Percentiles rank a stretch among this genome's conserved stretches.
These are phyloP conservation scores for Aspidiotus rigidus DNA, from an alignment of 2,888 invertebrate genomes.

Conservation along the genomic window DNA sequence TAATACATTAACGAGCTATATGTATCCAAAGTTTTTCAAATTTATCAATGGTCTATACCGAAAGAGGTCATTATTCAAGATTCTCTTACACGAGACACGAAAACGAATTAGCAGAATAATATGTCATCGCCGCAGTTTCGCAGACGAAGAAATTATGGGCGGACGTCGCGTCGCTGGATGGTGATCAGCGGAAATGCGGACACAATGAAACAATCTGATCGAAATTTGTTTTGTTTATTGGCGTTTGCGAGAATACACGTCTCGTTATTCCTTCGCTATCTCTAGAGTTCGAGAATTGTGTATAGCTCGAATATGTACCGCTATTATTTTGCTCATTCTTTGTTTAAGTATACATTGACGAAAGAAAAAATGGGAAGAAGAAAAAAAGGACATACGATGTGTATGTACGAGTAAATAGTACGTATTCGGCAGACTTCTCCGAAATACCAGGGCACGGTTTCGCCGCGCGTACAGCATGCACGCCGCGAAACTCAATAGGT, in stretches of 20 bases:
- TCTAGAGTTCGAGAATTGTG: not conserved
- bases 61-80: no score
- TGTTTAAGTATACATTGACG: no score
- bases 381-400: no score
- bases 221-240: conserved; percentile 26
- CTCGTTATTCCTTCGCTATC: not conserved
- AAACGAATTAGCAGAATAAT: no score
- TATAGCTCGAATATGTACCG: not conserved
- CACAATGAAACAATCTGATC: conserved; percentile 29
- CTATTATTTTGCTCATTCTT: no score
- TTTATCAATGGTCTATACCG: no score
- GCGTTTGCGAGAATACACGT: conserved; percentile 11
- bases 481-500: conserved; percentile 27
- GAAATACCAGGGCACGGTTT: not conserved
- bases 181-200: conserved; percentile 30
- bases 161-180: conserved; percentile 14
- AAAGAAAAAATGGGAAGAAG: no score
- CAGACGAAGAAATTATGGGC: conserved; percentile 18
- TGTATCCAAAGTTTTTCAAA: no score
- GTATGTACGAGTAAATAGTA: no score
- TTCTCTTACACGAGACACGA: no score
- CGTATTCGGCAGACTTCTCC: not conserved
- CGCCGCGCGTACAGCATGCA: not conserved
- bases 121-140: not conserved
- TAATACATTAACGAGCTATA: no score